Percentiles rank a stretch among this genome's conserved stretches.
Evolutionary conservation across 2,113 vertebrate genomes (phyloP).

Genomic region (Dasypus novemcinctus): DNA sequence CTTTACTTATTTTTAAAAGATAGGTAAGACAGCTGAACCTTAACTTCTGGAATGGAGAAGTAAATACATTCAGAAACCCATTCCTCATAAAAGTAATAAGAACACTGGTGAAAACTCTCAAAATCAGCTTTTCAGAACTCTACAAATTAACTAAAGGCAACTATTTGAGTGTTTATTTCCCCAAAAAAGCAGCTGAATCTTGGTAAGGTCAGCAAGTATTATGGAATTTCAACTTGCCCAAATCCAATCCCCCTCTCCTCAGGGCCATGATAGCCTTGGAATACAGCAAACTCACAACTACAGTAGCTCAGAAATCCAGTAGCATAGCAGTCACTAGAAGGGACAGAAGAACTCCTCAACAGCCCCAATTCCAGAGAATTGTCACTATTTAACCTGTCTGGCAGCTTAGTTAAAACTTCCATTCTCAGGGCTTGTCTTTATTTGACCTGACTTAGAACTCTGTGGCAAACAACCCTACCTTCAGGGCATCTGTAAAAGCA

Average conservation of each 20-base stretch:
- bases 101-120: neutral
- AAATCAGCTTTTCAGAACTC: neutral
- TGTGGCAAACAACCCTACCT: neutral
- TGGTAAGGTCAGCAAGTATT: neutral
- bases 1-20: neutral
- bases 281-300: neutral
- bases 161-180: neutral
- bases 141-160: neutral
- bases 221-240: neutral
- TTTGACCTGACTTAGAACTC: neutral
- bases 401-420: neutral
- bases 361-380: neutral
- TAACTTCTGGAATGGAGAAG: neutral
- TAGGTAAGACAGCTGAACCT: neutral
- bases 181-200: constrained; percentile 1
- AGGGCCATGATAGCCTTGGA: neutral
- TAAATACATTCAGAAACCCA: neutral
- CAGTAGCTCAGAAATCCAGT: neutral
- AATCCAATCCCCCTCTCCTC: neutral
- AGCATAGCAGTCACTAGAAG: neutral
- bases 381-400: neutral
- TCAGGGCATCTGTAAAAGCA: neutral
- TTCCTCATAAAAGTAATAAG: neutral
- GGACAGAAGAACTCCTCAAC: neutral
- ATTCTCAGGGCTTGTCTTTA: neutral